phyloP scores from a whole-genome alignment of 2,888 invertebrate species.

The Frankliniella fusca region DNA sequence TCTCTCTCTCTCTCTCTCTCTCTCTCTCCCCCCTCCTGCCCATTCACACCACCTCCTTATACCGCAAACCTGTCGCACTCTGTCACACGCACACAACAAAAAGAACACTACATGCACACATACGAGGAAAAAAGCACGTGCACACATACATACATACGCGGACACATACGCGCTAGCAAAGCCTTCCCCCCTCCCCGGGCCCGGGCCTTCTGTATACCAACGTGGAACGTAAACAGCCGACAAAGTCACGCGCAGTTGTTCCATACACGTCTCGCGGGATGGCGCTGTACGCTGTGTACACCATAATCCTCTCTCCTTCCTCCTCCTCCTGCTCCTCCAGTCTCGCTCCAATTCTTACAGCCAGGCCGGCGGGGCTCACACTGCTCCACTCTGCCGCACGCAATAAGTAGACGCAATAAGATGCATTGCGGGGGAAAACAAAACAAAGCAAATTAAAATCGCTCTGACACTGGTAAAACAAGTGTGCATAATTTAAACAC shows the following conservation, averaged over 20 bases:
- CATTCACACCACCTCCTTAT: background rate
- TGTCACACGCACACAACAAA: no score
- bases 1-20: background rate
- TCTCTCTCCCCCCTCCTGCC: background rate
- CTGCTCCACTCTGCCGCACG: no score
- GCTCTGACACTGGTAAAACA: no score
- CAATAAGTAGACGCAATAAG: no score
- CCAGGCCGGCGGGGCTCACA: background rate
- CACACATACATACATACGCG: background rate
- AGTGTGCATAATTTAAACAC: no score
- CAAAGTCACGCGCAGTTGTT: conserved; percentile 7
- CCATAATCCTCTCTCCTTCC: background rate
- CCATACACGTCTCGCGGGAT: conserved; percentile 8
- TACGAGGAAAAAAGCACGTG: background rate
- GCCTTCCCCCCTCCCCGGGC: background rate
- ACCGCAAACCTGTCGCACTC: background rate
- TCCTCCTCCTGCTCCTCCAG: background rate
- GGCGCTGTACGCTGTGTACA: background rate
- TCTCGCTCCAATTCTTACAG: background rate
- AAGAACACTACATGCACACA: background rate
- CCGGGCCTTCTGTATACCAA: background rate
- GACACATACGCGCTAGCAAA: background rate
- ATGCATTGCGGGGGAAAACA: no score
- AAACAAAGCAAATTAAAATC: background rate
- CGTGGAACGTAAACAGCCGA: background rate